Conservation (phyloP, 2,113 vertebrate species). For the Hipposideros armiger region DNA sequence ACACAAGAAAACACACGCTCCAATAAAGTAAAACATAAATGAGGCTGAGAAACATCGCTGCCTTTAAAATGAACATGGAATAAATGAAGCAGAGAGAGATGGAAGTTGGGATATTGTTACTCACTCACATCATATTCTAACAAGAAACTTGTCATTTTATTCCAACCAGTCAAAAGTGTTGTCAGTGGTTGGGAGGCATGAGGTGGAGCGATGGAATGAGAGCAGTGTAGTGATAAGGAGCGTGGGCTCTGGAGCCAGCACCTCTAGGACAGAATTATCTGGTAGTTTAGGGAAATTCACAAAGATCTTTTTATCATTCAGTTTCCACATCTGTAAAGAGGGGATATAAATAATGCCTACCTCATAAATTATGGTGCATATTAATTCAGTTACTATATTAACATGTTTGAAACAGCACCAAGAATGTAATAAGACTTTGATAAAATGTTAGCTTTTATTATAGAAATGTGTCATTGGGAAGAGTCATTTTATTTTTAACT, state of each 20-base stretch:
- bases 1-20: neutral
- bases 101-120: neutral
- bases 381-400: neutral
- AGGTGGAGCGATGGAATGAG: no score
- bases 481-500: neutral
- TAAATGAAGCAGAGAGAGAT: neutral
- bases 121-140: neutral
- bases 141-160: neutral
- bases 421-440: neutral
- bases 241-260: neutral
- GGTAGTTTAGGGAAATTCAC: neutral
- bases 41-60: neutral
- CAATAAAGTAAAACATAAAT: neutral
- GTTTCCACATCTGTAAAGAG: neutral
- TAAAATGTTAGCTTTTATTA: neutral
- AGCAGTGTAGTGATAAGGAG: neutral
- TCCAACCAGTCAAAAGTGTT: neutral
- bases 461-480: neutral
- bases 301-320: neutral
- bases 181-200: neutral
- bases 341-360: neutral
- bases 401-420: neutral
- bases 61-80: neutral
- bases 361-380: neutral
- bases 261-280: neutral